Evolutionary conservation across 2,888 invertebrate genomes (phyloP).

Genomic region (Trachelus stipa): DNA sequence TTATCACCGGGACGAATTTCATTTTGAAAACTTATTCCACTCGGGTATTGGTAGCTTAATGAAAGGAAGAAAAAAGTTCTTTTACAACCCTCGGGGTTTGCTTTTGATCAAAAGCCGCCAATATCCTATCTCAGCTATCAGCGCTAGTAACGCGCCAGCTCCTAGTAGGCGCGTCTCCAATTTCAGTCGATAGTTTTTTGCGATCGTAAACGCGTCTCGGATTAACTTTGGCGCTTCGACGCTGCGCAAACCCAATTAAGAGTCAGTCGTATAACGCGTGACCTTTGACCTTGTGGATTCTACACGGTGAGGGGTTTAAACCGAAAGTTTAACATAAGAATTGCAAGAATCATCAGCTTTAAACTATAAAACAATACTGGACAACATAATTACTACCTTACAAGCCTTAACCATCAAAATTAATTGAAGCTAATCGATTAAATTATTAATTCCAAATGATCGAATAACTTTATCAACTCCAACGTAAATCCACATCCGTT

Average conservation of each 20-base stretch:
- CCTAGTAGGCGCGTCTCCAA: conserved; percentile 57
- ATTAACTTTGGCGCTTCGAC: conserved; percentile 53
- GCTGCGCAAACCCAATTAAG: conserved; percentile 49
- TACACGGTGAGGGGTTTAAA: conserved; percentile 18
- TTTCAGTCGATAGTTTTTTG: conserved; percentile 64
- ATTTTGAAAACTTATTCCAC: conserved; percentile 54
- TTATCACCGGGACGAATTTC: conserved; percentile 62
- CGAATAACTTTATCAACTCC: neutral
- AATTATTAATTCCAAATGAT: neutral
- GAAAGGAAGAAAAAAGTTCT: conserved; percentile 28
- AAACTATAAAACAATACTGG: neutral
- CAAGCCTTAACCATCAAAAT: neutral
- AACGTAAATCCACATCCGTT: neutral
- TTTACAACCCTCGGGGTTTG: conserved; percentile 31
- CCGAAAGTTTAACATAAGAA: conserved; percentile 1
- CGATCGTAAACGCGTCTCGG: conserved; percentile 60
- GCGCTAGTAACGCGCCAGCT: conserved; percentile 35
- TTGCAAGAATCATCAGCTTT: neutral
- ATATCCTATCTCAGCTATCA: conserved; percentile 47
- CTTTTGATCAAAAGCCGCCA: conserved; percentile 57
- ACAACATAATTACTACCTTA: neutral
- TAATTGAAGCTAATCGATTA: neutral
- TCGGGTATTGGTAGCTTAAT: conserved; percentile 30
- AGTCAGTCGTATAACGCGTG: conserved; percentile 42
- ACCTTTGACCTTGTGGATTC: conserved; percentile 27